phyloP scores from a whole-genome alignment of 1,140 invertebrate genomes.

The Drosophila serrata region DNA sequence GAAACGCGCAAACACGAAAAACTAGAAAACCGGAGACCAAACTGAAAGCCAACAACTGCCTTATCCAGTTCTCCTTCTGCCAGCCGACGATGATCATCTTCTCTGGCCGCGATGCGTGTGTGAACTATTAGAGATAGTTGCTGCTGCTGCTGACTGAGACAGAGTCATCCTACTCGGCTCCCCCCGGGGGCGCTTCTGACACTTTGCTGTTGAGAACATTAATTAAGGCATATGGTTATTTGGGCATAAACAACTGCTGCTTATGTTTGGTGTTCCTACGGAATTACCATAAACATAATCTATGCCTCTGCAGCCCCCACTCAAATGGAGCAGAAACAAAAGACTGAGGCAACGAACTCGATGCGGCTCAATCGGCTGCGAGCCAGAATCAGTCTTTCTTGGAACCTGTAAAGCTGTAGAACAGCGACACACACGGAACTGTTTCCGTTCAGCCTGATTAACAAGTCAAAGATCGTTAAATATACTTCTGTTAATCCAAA shows the following conservation, averaged over 20 bases:
- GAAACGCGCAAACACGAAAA: constrained; percentile 67
- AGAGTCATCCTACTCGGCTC: constrained; percentile 7
- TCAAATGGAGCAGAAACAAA: constrained; percentile 36
- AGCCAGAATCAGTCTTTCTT: constrained; percentile 32
- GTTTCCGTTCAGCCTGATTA: constrained; percentile 36
- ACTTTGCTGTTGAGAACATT: constrained; percentile 25
- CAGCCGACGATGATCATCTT: constrained; percentile 18
- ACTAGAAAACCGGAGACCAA: constrained; percentile 49
- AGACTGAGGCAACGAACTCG: constrained; percentile 57
- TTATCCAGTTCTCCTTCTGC: constrained; percentile 57
- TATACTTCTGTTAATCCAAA: constrained; percentile 36
- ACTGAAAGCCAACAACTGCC: constrained; percentile 33
- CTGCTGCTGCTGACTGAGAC: background rate
- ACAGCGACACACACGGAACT: constrained; percentile 53
- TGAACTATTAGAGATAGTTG: constrained; percentile 54
- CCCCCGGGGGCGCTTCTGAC: constrained; percentile 22
- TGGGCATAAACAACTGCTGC: constrained; percentile 31
- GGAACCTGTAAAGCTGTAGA: constrained; percentile 35
- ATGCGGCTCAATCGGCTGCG: constrained; percentile 4
- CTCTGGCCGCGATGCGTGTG: constrained; percentile 39
- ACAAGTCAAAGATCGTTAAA: constrained; percentile 39
- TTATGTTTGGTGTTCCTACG: constrained; percentile 12
- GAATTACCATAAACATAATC: constrained; percentile 46
- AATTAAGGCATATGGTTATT: constrained; percentile 23
- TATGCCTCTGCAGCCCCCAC: constrained; percentile 17